phyloP scores from a whole-genome alignment of 2,888 invertebrate species.

The Brenthis hecate region DNA sequence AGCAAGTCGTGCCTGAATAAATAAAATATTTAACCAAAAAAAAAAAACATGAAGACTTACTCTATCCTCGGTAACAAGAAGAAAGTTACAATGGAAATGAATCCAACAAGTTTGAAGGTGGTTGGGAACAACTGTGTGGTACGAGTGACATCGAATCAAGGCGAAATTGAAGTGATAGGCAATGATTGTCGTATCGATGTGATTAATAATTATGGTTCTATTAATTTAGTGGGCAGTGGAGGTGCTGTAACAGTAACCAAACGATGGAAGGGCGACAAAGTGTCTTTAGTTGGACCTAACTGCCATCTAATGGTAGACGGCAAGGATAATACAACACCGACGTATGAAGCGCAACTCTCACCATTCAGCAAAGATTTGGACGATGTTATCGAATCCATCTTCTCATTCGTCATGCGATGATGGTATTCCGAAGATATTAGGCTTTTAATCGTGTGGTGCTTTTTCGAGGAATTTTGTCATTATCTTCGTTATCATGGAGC shows the following conservation, averaged over 20 bases:
- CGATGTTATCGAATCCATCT: conserved; percentile 75
- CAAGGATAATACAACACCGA: conserved; percentile 58
- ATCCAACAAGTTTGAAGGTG: conserved; percentile 65
- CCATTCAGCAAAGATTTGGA: conserved; percentile 76
- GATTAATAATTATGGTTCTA: conserved; percentile 62
- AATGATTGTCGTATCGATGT: conserved; percentile 72
- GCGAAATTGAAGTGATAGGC: conserved; percentile 76
- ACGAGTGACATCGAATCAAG: conserved; percentile 63
- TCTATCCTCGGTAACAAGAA: conserved; percentile 76
- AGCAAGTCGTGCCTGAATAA: conserved; percentile 33
- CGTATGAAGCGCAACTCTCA: conserved; percentile 70
- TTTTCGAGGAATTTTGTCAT: not conserved
- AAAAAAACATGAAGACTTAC: conserved; percentile 69
- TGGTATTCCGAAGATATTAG: conserved; percentile 29
- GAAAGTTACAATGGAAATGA: conserved; percentile 75
- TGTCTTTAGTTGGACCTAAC: conserved; percentile 62
- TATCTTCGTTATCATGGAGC: not conserved
- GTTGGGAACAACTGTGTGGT: conserved; percentile 73
- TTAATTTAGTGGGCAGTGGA: conserved; percentile 70
- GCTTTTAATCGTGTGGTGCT: conserved; percentile 23
- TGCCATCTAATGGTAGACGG: conserved; percentile 68
- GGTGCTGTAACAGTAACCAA: conserved; percentile 62
- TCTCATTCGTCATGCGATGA: conserved; percentile 76
- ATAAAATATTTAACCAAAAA: not conserved
- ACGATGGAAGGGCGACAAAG: conserved; percentile 65